A percentile compares a stretch with the other conserved stretches of the same genome.
phyloP scores from a whole-genome alignment of 2,888 invertebrate genomes.

The Hemistola chrysoprasaria region DNA sequence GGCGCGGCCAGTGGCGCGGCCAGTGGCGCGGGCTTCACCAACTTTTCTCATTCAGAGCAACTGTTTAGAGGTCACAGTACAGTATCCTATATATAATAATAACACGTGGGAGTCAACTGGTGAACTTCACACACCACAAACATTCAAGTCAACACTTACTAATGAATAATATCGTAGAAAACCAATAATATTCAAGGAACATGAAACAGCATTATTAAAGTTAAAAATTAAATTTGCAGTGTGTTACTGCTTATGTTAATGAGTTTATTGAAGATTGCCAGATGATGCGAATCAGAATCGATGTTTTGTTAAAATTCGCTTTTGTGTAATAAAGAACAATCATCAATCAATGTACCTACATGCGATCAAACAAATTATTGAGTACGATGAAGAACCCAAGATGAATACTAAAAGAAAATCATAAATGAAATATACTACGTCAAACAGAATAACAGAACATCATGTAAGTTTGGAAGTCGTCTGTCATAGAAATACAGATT shows the following conservation, averaged over 20 bases:
- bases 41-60: slow-evolving; percentile 18
- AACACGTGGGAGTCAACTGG: slow-evolving; percentile 11
- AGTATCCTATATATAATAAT: background rate
- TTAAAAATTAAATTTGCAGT: too few relatives aligned
- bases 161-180: slow-evolving; percentile 13
- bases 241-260: slow-evolving; percentile 3
- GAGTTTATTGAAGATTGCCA: slow-evolving; percentile 8
- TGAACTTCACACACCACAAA: slow-evolving; percentile 3
- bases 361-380: too few relatives aligned
- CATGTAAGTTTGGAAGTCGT: too few relatives aligned
- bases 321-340: background rate
- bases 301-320: slow-evolving; percentile 3
- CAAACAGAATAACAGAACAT: too few relatives aligned
- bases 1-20: slow-evolving; percentile 2
- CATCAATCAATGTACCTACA: background rate
- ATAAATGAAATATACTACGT: too few relatives aligned
- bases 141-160: slow-evolving; percentile 9
- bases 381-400: too few relatives aligned
- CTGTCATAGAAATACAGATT: too few relatives aligned
- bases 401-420: too few relatives aligned
- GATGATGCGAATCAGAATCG: slow-evolving; percentile 4
- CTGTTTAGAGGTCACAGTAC: slow-evolving; percentile 13
- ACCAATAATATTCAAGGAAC: slow-evolving; percentile 5
- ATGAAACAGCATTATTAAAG: too few relatives aligned
- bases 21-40: slow-evolving; percentile 4